A percentile compares a stretch with the other conserved stretches of the same genome.
phyloP scores from a whole-genome alignment of 2,113 vertebrate species.

The Athene noctua region DNA sequence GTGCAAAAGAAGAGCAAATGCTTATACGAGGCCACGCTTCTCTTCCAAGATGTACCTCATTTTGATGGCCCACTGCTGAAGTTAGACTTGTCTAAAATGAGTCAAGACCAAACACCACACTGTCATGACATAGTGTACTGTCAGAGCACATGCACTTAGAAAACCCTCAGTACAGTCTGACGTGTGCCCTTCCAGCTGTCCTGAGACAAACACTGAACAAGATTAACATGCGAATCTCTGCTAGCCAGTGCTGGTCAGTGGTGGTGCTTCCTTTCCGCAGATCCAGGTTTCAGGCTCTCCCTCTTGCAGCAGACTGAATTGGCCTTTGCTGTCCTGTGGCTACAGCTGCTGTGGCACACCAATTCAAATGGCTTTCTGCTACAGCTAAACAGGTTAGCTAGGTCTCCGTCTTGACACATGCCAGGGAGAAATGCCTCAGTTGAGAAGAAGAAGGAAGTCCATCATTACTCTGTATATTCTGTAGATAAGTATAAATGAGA shows the following conservation, averaged over 20 bases:
- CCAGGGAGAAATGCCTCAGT: not conserved
- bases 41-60: not conserved
- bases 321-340: not conserved
- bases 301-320: not conserved
- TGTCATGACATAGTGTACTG: not conserved
- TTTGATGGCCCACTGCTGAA: no score
- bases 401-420: rapidly evolving
- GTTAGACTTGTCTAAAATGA: not conserved
- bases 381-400: not conserved
- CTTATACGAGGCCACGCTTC: not conserved
- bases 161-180: not conserved
- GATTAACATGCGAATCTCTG: not conserved
- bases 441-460: not conserved
- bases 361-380: not conserved
- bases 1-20: not conserved
- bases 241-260: not conserved
- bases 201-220: not conserved
- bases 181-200: not conserved
- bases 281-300: not conserved
- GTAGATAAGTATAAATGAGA: not conserved
- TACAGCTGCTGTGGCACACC: not conserved
- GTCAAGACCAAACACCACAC: not conserved
- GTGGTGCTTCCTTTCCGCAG: not conserved
- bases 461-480: not conserved
- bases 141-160: not conserved